Evolutionary conservation across 1,140 invertebrate genomes (phyloP).

Genomic region (Ostrea edulis): DNA sequence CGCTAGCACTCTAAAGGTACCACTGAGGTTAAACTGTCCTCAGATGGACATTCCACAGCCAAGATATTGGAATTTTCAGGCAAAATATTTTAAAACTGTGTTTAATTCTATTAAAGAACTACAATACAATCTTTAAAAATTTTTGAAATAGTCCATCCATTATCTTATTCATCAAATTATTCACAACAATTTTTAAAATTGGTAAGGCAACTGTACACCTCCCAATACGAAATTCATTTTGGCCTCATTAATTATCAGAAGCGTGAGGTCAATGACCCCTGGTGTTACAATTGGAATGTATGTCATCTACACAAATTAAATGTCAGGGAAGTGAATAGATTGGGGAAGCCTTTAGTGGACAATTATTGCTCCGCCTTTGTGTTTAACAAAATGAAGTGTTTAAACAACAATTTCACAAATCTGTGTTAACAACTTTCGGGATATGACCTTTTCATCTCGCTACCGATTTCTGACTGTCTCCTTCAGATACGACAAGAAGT

Average conservation of each 20-base stretch:
- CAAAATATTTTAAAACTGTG: too few species aligned
- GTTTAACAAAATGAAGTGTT: background rate
- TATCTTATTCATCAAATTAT: background rate
- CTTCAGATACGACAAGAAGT: background rate
- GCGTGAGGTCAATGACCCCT: background rate
- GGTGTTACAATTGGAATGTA: background rate
- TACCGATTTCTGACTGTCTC: background rate
- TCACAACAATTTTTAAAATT: background rate
- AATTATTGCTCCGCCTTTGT: background rate
- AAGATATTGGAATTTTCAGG: too few species aligned
- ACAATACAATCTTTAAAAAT: too few species aligned
- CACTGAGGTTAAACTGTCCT: too few species aligned
- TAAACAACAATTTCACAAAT: conserved; percentile 32
- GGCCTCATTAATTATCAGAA: background rate
- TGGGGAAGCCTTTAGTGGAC: background rate
- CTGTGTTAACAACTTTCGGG: background rate
- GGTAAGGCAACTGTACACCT: background rate
- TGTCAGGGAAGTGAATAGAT: background rate
- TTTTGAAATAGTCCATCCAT: background rate
- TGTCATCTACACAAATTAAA: conserved; percentile 32
- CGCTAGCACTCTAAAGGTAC: too few species aligned
- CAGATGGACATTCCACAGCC: too few species aligned
- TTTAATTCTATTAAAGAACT: too few species aligned
- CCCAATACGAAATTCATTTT: background rate
- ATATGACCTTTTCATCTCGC: background rate